A percentile compares a stretch with the other conserved stretches of the same genome.
Conservation (phyloP, 1,140 invertebrate species). For the Charaxes varanes region DNA sequence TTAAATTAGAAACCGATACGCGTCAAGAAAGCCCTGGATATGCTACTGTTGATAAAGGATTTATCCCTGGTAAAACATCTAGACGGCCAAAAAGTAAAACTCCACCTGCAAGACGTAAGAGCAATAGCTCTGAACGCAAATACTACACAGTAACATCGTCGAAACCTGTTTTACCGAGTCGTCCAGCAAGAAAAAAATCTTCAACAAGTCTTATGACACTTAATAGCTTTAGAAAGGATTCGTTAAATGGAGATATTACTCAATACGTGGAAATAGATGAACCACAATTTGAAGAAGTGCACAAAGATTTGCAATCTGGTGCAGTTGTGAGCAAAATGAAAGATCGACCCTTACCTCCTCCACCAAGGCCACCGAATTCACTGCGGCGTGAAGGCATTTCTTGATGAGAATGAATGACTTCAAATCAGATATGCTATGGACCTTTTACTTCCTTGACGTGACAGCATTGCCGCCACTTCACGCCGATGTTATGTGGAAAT, state of each 20-base stretch:
- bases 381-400: too few species aligned
- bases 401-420: too few species aligned
- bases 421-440: too few species aligned
- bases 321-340: constrained; percentile 86
- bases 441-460: too few species aligned
- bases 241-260: constrained; percentile 65
- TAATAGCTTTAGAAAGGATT: constrained; percentile 55
- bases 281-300: constrained; percentile 62
- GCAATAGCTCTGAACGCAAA: constrained; percentile 73
- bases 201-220: constrained; percentile 69
- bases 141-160: constrained; percentile 81
- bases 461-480: too few species aligned
- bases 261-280: constrained; percentile 79
- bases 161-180: constrained; percentile 41
- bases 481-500: too few species aligned
- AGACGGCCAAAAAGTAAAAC: constrained; percentile 57
- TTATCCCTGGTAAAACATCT: constrained; percentile 33
- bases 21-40: constrained; percentile 78
- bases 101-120: constrained; percentile 54
- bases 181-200: constrained; percentile 74
- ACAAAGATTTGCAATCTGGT: constrained; percentile 79
- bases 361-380: too few species aligned
- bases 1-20: constrained; percentile 64
- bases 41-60: constrained; percentile 78
- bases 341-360: constrained; percentile 85